These are phyloP conservation scores for Fulmarus glacialis DNA, from an alignment of 2,113 vertebrate species.

Conservation along the genomic window DNA sequence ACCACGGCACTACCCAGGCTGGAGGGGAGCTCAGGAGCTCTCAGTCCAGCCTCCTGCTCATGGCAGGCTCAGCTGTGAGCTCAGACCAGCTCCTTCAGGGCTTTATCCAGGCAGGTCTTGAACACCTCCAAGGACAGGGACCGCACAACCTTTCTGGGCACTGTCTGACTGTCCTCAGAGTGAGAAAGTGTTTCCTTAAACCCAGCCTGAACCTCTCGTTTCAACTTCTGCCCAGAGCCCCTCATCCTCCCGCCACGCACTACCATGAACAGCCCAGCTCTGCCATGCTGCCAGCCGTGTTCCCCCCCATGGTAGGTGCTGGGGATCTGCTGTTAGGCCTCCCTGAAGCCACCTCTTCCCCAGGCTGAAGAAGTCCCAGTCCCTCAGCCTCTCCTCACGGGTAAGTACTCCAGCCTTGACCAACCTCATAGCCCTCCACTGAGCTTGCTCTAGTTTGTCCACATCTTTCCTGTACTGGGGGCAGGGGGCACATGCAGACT, in stretches of 20 bases:
- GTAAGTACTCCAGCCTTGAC: neutral
- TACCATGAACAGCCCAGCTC: neutral
- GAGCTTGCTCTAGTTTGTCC: neutral
- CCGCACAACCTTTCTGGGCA: neutral
- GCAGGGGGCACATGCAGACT: fast-evolving
- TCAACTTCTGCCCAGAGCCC: neutral
- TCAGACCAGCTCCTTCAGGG: neutral
- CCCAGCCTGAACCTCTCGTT: neutral
- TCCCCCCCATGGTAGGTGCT: fast-evolving
- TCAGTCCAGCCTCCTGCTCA: neutral
- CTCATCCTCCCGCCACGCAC: neutral
- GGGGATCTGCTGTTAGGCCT: too few species aligned
- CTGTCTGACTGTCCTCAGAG: neutral
- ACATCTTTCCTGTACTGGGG: neutral
- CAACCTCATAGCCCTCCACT: neutral
- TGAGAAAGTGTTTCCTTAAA: neutral
- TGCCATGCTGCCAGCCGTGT: neutral
- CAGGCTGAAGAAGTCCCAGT: neutral
- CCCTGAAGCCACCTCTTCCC: neutral
- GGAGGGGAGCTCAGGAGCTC: neutral
- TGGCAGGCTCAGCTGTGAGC: neutral
- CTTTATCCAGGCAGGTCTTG: neutral
- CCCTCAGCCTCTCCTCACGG: neutral
- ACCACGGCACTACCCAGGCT: neutral
- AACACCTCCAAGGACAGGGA: neutral